Evolutionary conservation across 2,113 vertebrate species (phyloP), one percentile per base, ranked within the genome.

Genomic region (Cyanoderma ruficeps): DNA sequence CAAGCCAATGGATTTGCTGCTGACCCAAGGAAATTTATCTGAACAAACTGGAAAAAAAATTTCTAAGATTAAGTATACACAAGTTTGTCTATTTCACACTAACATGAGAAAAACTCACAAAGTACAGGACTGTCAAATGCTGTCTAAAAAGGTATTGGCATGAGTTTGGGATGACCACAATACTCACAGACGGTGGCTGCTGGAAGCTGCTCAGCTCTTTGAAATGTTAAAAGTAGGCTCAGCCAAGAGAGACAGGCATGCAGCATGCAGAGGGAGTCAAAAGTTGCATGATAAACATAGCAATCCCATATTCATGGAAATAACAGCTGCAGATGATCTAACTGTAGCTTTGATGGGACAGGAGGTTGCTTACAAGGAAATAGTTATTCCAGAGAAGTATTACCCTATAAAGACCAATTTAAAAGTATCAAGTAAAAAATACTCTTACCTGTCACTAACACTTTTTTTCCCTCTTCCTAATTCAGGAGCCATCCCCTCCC

Each of bases 171-270:
- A 90, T 78, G 83, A 68, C 93, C 85, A 81, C 71, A n/a, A 72
- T 30, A 65, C n/a, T 93, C 77, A 64, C 75, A 96, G 68, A 90
- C 33, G 1, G 82, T 67, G 79, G 39, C 68, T 88, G 31, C 64
- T 86, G 90, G 80, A 94, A 94, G 72, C 82, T 89, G 68, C 52
- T 94, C 76, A 78, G 22, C 57, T 80, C 68, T 94, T 70, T 81
- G 83, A 91, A 85, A 88, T 67, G 50, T 83, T 86, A 89, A 75
- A 86, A 94, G 92, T 59, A 88, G 59, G 39, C 47, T 87, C 71
- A 70, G 60, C 56, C 1, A 27, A 93, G 60, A 80, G 10, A 63
- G 59, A 35, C 44, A 37, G 60, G 74, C 78, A 68, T 60, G 69
- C 56, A 94, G 64, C 60, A 59, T 13, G 70, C 59, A 91, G 55